Conservation (phyloP, 2,888 invertebrate species). For the Nomada fucata region DNA sequence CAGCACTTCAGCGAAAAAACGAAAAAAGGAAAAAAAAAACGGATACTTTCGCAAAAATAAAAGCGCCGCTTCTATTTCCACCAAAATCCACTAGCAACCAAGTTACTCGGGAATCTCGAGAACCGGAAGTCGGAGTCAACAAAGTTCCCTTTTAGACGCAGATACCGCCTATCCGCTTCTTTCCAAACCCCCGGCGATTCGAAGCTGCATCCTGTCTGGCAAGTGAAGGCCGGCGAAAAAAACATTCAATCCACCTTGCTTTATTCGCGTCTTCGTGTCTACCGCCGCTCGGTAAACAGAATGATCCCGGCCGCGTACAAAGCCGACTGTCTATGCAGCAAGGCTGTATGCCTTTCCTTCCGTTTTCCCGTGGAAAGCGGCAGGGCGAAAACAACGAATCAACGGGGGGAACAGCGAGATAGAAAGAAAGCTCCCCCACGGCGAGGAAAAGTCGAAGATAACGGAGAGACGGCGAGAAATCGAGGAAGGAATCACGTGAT, state of each 20-base stretch:
- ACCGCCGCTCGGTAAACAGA: constrained; percentile 32
- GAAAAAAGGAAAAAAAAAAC: too few relatives aligned
- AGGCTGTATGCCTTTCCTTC: constrained; percentile 6
- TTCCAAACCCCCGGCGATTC: background rate
- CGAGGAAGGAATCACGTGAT: background rate
- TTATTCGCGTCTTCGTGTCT: constrained; percentile 28
- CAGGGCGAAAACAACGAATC: constrained; percentile 44
- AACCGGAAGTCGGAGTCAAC: background rate
- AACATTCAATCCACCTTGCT: constrained; percentile 17
- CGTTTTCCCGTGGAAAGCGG: constrained; percentile 13
- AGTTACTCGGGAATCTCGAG: background rate
- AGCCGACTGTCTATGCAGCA: background rate
- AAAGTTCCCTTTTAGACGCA: constrained; percentile 1
- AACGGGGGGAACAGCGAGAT: constrained; percentile 8
- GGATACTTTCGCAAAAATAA: background rate
- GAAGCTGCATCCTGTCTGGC: background rate
- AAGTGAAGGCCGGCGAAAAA: background rate
- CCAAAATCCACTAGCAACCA: background rate
- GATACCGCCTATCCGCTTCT: background rate
- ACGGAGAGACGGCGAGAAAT: constrained; percentile 22
- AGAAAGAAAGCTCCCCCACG: background rate
- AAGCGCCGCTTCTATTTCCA: background rate
- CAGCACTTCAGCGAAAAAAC: too few relatives aligned
- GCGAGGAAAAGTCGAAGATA: constrained; percentile 25
- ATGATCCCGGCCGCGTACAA: constrained; percentile 22